Base-by-base conservation (phyloP, 1,140 invertebrate genomes). In the Nebria ingens region DNA sequence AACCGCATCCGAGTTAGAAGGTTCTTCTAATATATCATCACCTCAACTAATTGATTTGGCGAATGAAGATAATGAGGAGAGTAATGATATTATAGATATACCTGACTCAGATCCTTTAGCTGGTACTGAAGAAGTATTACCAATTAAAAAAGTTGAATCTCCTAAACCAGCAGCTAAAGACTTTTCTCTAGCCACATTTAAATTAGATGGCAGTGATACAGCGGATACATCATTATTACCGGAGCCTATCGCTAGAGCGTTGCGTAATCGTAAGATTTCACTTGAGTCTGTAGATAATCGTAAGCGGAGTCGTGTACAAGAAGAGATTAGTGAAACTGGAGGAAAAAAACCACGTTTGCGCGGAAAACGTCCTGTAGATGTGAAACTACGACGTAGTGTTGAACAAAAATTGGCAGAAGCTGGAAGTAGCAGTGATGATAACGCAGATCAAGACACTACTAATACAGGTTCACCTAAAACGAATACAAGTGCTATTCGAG, bases 381-480 rank as follows among this genome's bases (percentile, higher is more conserved):
- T 66, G 2, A 69, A 79, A 13, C 56, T 79, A 2, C 65, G 80
- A 15, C 78, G 76, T 52, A 79, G 76, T 38, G 68, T 82, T 0
- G 81, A 83, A 59, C 74, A 78, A 64, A 69, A 78, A 67, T 58
- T 75, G 55, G 71, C 73, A 29, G 72, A 76, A 56, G 73, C 76
- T 57, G 78, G 75, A 19, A 82, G 75, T 61, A 75, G 71, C 21
- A 74, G 78, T 62, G 80, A 82, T 54, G 73, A 76, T 62, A 74
- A 55, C 23, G 58, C 49, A 64, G 55, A 61, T 0, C 38, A 58
- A 6, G 58, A 59, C 49, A 54, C 57, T 2, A 56, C 63, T 54
- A 40, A 56, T 2, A 55, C 61, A 51, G 58, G 38, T 11, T 51
- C 17, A 21, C 49, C 54, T 52, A 21, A 54, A 21, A 19, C 12